Evolutionary conservation across 2,888 invertebrate genomes (phyloP), one percentile per base, ranked within the genome.

Genomic region (Drosophila prolongata): DNA sequence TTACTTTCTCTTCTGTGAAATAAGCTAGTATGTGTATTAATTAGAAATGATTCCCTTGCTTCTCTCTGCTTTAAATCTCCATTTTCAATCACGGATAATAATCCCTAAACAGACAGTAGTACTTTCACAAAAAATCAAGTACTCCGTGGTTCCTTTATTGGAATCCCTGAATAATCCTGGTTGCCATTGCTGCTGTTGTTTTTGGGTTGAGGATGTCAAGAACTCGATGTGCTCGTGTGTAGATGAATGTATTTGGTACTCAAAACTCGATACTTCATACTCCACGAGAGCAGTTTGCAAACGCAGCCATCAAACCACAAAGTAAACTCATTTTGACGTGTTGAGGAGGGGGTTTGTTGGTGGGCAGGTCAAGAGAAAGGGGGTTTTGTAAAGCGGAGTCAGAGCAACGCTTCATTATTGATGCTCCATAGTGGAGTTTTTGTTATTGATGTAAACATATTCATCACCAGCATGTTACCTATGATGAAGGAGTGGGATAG

Each of bases 391-490:
- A 30, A 50, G 60, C 52, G 52, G 42, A 69, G 54, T 43, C 70
- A 53, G 70, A 43, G 71, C 66, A 57, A 61, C 56, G 65, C 73
- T 76, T 75, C 76, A 85, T 79, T 78, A 81, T 82, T 85, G 82
- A 85, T 53, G 71, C 71, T 54, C 49, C 53, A 53, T 40, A 44
- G 78, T 73, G 71, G 54, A 68, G 75, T 68, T 81, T 73, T 77
- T 75, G 79, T 78, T 83, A 85, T 83, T 78, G 83, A 83, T 83
- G 83, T 83, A 77, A 83, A 76, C 83, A 80, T 83, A 83, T 83
- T 77, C 83, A 86, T 83, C 86, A 80, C 71, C 57, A 54, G 49
- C 71, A 66, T 70, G 68, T 44, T 66, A 64, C 64, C 65, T 54
- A 14, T 35, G 37, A 49, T 50, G 30, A 27, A 46, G 14, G 44